Base-by-base conservation (phyloP, 2,797 vertebrate genomes). In the Coregonus suidteri region DNA sequence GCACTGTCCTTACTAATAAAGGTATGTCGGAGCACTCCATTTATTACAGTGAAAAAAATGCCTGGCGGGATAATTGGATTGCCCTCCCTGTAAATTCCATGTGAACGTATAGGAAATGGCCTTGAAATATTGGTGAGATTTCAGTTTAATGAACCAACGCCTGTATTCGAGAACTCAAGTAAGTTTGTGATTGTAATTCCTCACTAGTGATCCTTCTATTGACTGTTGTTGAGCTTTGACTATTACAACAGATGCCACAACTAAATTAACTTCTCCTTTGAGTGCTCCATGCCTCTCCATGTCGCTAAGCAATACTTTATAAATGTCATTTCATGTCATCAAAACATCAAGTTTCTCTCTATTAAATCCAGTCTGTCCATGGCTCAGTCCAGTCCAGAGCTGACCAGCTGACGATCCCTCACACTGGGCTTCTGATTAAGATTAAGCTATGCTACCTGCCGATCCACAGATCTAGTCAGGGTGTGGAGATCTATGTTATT, bases 201-300 rank as follows among this genome's bases (percentile, higher is more conserved):
- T 35, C 14, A 15, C 65, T 7, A 1, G 31, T 31, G 31, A 34
- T 31, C 14, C 16, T 35, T 67, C 4, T 13, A 31, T 9, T 31
- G 65, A 35, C 65, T 16, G 65, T 31, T 15, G 65, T 18, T 15
- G 65, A 67, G 31, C 31, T 67, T 11, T 64, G 31, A 56, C 11
- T 3, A 62, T 74, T n/a, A 66, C 59, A 75, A 41, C 73, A 66
- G 59, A 47, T 52, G 37, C 37, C 59, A 52, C 62, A 37, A 37
- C 56, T n/a, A 74, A 37, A 64, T 25, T 1, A 25, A 37, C 41
- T 52, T 41, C 14, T 3, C 20, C 52, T 37, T 4, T 14, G 54
- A 62, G 53, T 89, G 85, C 18, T 76, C 64, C 20, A 80, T 88
- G 85, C 92, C 91, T 84, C 18, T 90, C 83, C 81, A 91, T 93